A percentile compares a stretch with the other conserved stretches of the same genome.
Conservation (phyloP, 2,888 invertebrate species). For the Platerodrilus igneus region DNA sequence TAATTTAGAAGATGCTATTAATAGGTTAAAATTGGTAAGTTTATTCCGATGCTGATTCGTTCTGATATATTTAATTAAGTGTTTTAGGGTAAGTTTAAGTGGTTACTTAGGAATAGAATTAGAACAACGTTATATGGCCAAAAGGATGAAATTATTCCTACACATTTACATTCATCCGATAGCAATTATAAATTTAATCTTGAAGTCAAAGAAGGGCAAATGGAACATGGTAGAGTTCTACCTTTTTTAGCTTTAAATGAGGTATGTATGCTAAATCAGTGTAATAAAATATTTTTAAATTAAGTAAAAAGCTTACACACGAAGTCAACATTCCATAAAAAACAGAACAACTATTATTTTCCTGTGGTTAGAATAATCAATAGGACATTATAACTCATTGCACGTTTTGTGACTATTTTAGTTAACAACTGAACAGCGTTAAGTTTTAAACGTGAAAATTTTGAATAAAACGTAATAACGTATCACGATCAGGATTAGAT, state of each 20-base stretch:
- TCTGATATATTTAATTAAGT: neutral
- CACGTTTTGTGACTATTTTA: no score
- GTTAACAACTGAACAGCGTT: no score
- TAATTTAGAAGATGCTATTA: slow-evolving; percentile 73
- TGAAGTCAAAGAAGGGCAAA: slow-evolving; percentile 10
- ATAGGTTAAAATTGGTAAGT: slow-evolving; percentile 68
- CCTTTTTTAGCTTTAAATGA: slow-evolving; percentile 96
- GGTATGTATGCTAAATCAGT: no score
- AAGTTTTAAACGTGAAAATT: no score
- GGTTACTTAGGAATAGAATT: slow-evolving; percentile 86
- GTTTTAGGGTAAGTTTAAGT: slow-evolving; percentile 71
- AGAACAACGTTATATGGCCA: slow-evolving; percentile 77
- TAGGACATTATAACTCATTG: no score
- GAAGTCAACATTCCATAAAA: no score
- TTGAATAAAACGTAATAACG: no score
- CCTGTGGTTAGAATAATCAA: no score
- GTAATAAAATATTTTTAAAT: no score
- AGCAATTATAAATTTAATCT: slow-evolving; percentile 11
- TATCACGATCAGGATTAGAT: no score
- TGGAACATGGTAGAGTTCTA: slow-evolving; percentile 53
- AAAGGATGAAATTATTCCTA: slow-evolving; percentile 47
- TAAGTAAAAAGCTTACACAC: no score
- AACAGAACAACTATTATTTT: no score
- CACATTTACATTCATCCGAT: slow-evolving; percentile 48
- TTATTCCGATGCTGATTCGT: slow-evolving; percentile 1